Percentiles rank a stretch among this genome's conserved stretches.
Conservation (phyloP, 2,797 vertebrate genomes). For the Gouania willdenowi region DNA sequence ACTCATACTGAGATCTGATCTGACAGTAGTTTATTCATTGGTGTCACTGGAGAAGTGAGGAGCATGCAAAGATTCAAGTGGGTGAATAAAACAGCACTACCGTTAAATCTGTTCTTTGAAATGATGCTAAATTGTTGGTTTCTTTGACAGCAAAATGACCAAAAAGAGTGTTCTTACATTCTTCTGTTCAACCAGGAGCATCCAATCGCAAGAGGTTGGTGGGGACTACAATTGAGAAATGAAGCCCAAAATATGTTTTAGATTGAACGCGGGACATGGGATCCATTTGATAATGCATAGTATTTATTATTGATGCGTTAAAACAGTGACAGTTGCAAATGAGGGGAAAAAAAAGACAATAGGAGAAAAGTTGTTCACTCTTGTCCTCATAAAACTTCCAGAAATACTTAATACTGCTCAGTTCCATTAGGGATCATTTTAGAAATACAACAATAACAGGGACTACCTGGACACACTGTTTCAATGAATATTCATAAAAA, state of each 20-base stretch:
- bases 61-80: constrained; percentile 24
- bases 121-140: constrained; percentile 28
- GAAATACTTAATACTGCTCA: background rate
- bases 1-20: constrained; percentile 21
- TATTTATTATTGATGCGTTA: constrained; percentile 11
- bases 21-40: constrained; percentile 16
- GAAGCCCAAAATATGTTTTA: constrained; percentile 61
- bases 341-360: background rate
- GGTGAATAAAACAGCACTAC: background rate
- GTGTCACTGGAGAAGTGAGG: constrained; percentile 19
- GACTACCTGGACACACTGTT: background rate
- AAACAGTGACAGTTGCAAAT: constrained; percentile 12
- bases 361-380: background rate
- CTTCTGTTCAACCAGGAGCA: constrained; percentile 73
- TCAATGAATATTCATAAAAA: constrained; percentile 4
- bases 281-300: constrained; percentile 35
- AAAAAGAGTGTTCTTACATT: constrained; percentile 68
- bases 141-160: constrained; percentile 55
- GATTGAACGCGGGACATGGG: constrained; percentile 39
- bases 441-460: background rate
- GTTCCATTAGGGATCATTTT: constrained; percentile 1
- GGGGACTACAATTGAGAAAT: constrained; percentile 69
- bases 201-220: constrained; percentile 71
- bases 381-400: background rate
- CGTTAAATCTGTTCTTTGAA: constrained; percentile 26